phyloP scores from a whole-genome alignment of 2,797 vertebrate genomes.

The Phoxinus dragarum region DNA sequence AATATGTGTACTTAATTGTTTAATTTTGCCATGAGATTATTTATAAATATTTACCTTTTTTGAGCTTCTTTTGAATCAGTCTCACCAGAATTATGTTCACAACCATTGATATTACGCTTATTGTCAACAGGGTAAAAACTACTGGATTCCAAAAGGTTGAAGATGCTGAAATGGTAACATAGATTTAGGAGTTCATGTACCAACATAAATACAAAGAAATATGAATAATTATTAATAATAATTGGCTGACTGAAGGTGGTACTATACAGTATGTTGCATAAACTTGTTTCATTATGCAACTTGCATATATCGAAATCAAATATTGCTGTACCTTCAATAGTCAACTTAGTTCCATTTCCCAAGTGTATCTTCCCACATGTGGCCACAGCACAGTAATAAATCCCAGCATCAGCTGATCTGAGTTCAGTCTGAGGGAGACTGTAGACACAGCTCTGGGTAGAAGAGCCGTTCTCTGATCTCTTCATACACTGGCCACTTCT shows the following conservation, averaged over 20 bases:
- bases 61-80: not conserved
- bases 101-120: not conserved
- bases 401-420: constrained; percentile 62
- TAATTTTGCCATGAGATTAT: not conserved
- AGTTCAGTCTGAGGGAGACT: constrained; percentile 56
- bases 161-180: not conserved
- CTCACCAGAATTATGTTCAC: constrained; percentile 7
- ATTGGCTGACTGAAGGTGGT: not conserved
- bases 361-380: constrained; percentile 61
- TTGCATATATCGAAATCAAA: not conserved
- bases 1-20: not conserved
- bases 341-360: constrained; percentile 30
- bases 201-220: not conserved
- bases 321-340: constrained; percentile 7
- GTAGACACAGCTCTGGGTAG: constrained; percentile 60
- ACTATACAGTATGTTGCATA: too few relatives aligned
- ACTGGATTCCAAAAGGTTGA: not conserved
- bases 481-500: constrained; percentile 25
- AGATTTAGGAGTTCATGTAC: not conserved
- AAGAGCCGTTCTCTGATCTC: constrained; percentile 25
- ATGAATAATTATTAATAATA: not conserved
- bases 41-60: constrained; percentile 9
- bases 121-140: not conserved
- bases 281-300: too few relatives aligned
- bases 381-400: constrained; percentile 69